Conservation (phyloP, 2,113 vertebrate genomes). For the Ammodytes dubius region DNA sequence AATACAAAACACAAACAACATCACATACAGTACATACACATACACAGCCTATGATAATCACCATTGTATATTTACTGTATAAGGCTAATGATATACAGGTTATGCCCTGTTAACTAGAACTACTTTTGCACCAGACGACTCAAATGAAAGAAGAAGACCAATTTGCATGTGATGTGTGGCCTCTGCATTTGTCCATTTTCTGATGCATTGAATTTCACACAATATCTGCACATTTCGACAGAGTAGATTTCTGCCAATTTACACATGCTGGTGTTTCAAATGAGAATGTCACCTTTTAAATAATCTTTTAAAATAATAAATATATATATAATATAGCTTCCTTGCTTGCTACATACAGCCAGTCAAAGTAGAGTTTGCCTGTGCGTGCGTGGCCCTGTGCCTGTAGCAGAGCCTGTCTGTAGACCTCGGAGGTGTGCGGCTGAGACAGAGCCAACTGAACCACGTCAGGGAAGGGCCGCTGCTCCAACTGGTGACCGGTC, state of each 20-base stretch:
- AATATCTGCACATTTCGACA: not conserved
- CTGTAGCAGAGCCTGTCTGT: constrained; percentile 88
- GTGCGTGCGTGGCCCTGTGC: constrained; percentile 83
- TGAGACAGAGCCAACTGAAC: constrained; percentile 94
- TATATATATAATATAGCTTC: no score
- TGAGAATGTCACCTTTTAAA: no score
- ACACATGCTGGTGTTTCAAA: not conserved
- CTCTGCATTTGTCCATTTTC: not conserved
- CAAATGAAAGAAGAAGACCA: not conserved
- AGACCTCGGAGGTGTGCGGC: constrained; percentile 90
- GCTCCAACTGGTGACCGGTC: constrained; percentile 94
- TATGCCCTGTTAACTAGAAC: not conserved
- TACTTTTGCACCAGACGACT: not conserved
- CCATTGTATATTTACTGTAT: not conserved
- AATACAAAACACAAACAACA: not conserved
- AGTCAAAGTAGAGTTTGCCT: constrained; percentile 91
- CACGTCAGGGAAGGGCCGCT: constrained; percentile 93
- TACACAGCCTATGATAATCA: not conserved
- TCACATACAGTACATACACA: not conserved
- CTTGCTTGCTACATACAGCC: constrained; percentile 86
- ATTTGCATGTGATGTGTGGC: not conserved
- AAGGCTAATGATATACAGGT: not conserved
- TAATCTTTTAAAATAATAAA: no score
- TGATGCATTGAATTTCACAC: not conserved
- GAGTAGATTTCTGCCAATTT: not conserved